Evolutionary conservation across 2,797 vertebrate genomes (phyloP).

Genomic region (Xiphophorus birchmanni): DNA sequence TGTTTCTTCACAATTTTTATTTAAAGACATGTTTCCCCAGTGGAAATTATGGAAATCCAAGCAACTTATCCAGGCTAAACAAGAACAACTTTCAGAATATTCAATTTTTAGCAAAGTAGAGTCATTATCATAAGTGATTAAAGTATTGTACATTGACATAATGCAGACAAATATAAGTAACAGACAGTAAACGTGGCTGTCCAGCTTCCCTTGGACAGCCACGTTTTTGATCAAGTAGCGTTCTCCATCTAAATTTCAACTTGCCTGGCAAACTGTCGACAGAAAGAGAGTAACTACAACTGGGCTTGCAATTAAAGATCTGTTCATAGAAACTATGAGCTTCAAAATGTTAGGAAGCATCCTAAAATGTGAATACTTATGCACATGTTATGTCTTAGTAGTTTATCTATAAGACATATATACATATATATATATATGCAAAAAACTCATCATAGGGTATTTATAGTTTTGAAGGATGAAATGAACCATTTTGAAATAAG

Average conservation of each 20-base stretch:
- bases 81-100: not conserved
- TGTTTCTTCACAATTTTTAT: not conserved
- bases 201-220: not conserved
- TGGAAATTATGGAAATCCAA: not conserved
- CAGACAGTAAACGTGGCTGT: not conserved
- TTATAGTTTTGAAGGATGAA: not conserved
- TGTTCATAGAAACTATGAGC: not conserved
- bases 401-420: no score
- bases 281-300: not conserved
- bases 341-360: not conserved
- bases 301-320: not conserved
- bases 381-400: no score
- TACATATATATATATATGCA: not conserved
- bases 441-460: not conserved
- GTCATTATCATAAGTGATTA: not conserved
- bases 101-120: not conserved
- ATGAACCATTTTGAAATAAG: not conserved
- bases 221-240: not conserved
- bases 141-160: not conserved
- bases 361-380: no score
- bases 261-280: not conserved
- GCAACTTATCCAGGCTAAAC: not conserved
- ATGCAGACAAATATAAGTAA: not conserved
- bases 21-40: not conserved
- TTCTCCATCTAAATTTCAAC: no score